A percentile compares a stretch with the other conserved stretches of the same genome.
Conservation (phyloP, 2,113 vertebrate species). For the Leptodactylus fuscus region DNA sequence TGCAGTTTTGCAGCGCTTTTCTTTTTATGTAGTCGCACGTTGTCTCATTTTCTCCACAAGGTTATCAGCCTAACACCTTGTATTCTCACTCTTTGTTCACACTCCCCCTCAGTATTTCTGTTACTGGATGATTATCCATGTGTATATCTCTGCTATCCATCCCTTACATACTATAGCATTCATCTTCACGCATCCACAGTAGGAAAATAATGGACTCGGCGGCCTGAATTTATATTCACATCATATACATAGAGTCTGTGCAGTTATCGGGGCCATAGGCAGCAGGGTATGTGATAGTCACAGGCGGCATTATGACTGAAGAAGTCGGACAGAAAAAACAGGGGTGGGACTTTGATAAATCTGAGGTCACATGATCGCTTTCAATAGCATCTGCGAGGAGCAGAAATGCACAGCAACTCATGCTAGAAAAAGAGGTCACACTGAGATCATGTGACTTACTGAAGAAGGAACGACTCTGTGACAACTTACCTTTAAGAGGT, state of each 20-base stretch:
- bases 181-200: background rate
- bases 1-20: background rate
- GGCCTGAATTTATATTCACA: background rate
- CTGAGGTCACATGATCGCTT: too few species aligned
- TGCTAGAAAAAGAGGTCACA: too few species aligned
- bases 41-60: background rate
- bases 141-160: background rate
- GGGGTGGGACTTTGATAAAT: too few species aligned
- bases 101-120: slow-evolving; percentile 29
- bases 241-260: background rate
- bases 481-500: too few species aligned
- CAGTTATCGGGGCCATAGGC: too few species aligned
- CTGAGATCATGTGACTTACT: too few species aligned
- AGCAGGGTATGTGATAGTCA: too few species aligned
- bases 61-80: slow-evolving; percentile 7
- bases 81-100: slow-evolving; percentile 12
- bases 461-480: too few species aligned
- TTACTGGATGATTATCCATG: background rate
- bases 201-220: background rate
- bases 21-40: background rate
- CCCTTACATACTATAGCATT: background rate
- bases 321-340: too few species aligned
- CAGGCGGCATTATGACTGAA: too few species aligned
- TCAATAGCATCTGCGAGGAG: too few species aligned
- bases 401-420: too few species aligned